Base-by-base conservation (phyloP, 1,140 invertebrate species). In the Drosophila mauritiana region DNA sequence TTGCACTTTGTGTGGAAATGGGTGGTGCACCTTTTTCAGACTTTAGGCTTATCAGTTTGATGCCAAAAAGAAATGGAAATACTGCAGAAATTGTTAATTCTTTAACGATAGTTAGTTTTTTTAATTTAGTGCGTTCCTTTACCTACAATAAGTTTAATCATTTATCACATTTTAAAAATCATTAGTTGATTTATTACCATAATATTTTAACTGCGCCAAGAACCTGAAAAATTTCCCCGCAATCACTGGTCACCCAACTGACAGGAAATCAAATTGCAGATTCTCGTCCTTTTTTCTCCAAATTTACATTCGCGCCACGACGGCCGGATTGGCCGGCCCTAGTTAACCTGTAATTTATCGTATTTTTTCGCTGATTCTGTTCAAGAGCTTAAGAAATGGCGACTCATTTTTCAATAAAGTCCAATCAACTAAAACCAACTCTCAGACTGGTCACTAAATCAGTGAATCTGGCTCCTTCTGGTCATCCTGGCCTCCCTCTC, bases 341-440 rank as follows among this genome's bases (percentile, higher is more conserved):
- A 69, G 64, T 70, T 70, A 69, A 69, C 67, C 67, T 69, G 6
- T 43, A 36, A 70, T 70, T 70, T 70, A 68, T 69, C 63, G 40
- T 25, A 15, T 48, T 69, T 70, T 68, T 70, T 69, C 42, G 52
- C 49, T 42, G 42, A 40, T 57, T 70, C 64, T 15, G 49, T n/a
- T 55, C 49, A 20, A 40, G 67, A 56, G 67, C 64, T 70, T 70
- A 70, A 70, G 67, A 70, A 70, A 70, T 70, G 64, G 67, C 64
- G 43, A 57, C 51, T 70, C 67, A 72, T 72, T 72, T 72, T 72
- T 72, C 68, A 72, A 72, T 72, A 72, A 72, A 70, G 52, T 69
- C 68, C 68, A 72, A 70, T 72, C 64, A 72, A 70, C 68, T 70
- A 72, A 72, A 72, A 72, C 68, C 68, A 72, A 72, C 65, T 57